These are phyloP conservation scores for Noctua comes DNA, from an alignment of 2,888 invertebrate species.

Conservation along the genomic window DNA sequence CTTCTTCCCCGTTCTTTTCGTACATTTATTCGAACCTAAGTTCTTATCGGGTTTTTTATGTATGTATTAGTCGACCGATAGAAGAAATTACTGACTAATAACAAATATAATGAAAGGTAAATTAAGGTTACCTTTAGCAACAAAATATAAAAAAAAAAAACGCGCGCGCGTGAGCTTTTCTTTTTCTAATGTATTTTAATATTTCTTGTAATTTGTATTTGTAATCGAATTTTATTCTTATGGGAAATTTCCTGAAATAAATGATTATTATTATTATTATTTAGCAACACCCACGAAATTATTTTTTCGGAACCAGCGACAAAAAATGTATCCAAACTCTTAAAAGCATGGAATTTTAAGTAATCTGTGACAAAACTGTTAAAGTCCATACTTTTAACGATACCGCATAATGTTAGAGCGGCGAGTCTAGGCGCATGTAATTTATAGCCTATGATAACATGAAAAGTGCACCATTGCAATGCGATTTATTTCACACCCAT, in stretches of 20 bases:
- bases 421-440: conserved; percentile 46
- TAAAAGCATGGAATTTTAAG: conserved; percentile 27
- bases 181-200: no score
- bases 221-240: no score
- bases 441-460: conserved; percentile 65
- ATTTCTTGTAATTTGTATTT: no score
- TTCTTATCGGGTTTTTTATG: background rate
- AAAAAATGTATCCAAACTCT: conserved; percentile 1
- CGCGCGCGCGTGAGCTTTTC: no score
- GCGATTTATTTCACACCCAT: conserved; percentile 57
- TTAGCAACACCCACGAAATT: conserved; percentile 13
- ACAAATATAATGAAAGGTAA: background rate
- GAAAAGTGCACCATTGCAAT: conserved; percentile 62
- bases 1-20: background rate
- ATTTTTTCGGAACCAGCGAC: conserved; percentile 13
- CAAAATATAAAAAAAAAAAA: no score
- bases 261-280: no score
- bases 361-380: conserved; percentile 29
- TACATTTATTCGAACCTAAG: background rate
- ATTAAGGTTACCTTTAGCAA: conserved; percentile 24
- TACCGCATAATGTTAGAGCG: conserved; percentile 31
- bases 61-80: no score
- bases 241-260: no score
- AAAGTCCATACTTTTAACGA: conserved; percentile 49
- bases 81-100: background rate